Percentiles rank a stretch among this genome's conserved stretches.
These are phyloP conservation scores for Leptobrachium leishanense DNA, from an alignment of 2,113 vertebrate species.

Conservation along the genomic window DNA sequence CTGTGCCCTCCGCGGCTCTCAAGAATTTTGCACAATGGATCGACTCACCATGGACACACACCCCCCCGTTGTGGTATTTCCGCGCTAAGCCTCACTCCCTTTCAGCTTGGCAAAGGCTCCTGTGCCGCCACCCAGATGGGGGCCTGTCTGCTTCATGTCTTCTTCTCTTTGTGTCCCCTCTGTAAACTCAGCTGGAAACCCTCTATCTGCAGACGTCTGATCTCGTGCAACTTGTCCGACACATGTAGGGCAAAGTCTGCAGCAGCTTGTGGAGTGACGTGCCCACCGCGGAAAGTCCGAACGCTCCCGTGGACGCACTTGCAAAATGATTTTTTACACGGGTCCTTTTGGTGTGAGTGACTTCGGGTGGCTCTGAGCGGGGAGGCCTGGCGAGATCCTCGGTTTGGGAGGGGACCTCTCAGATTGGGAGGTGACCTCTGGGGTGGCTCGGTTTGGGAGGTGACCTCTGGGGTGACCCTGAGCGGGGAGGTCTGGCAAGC, in stretches of 20 bases:
- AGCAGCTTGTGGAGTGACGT: neutral
- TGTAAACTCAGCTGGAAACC: neutral
- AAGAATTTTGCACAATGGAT: conserved; percentile 5
- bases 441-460: no score
- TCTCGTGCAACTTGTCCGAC: no score
- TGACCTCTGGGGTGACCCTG: no score
- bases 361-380: no score
- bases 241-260: no score
- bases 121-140: neutral
- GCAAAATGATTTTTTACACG: no score
- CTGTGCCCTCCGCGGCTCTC: neutral
- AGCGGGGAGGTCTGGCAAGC: no score
- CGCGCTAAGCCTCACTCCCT: conserved; percentile 1
- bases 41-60: neutral
- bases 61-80: neutral
- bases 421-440: no score
- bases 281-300: neutral
- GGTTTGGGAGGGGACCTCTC: no score
- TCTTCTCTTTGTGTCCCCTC: neutral
- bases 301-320: no score
- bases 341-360: no score
- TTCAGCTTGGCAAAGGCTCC: neutral
- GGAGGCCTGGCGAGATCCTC: no score
- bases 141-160: neutral
- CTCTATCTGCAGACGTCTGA: neutral